Evolutionary conservation across 2,888 invertebrate species (phyloP).

Genomic region (Seladonia tumulorum): DNA sequence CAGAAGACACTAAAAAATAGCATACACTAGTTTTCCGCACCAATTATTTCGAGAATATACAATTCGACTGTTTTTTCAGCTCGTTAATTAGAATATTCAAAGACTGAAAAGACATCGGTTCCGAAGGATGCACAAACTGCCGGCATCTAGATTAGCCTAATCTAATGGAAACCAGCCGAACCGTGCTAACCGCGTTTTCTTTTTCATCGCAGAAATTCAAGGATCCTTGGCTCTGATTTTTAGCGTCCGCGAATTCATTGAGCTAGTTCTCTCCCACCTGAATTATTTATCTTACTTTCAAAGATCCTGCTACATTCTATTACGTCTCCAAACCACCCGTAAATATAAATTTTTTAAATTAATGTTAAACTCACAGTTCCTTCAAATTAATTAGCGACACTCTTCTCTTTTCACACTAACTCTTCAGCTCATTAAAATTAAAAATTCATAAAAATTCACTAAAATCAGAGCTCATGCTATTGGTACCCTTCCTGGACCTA

Average conservation of each 20-base stretch:
- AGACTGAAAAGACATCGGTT: neutral
- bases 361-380: too few species aligned
- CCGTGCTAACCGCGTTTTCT: neutral
- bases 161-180: neutral
- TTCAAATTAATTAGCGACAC: too few species aligned
- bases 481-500: too few species aligned
- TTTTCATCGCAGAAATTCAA: neutral
- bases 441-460: too few species aligned
- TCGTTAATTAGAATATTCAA: slow-evolving; percentile 5
- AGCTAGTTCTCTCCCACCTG: neutral
- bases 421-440: too few species aligned
- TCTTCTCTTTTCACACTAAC: too few species aligned
- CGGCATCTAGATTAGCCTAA: neutral
- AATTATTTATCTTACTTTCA: neutral
- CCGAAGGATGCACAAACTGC: neutral
- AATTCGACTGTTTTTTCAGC: neutral
- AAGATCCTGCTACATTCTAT: neutral
- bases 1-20: slow-evolving; percentile 11
- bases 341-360: too few species aligned
- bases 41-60: neutral
- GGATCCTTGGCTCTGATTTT: neutral
- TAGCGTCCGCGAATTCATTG: neutral
- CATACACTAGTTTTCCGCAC: neutral
- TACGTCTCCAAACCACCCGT: neutral
- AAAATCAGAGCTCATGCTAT: too few species aligned